These are phyloP conservation scores for Dicerorhinus sumatrensis DNA, from an alignment of 2,113 vertebrate species.

Conservation along the genomic window DNA sequence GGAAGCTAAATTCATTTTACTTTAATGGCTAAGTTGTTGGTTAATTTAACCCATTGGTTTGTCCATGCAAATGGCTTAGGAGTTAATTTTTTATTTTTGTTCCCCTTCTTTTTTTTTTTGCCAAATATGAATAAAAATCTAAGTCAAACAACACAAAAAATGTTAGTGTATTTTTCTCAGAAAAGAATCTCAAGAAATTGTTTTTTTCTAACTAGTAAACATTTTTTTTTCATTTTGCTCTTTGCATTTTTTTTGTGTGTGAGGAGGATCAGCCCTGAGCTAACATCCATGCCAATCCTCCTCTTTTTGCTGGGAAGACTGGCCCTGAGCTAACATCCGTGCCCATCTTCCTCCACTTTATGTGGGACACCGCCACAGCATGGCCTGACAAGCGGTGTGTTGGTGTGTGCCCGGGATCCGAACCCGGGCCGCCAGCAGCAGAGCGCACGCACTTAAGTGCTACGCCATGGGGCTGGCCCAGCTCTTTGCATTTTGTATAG, in stretches of 20 bases:
- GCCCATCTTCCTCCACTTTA: no score
- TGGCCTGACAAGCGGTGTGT: no score
- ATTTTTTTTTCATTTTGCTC: background rate
- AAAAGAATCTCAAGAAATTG: background rate
- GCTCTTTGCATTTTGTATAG: background rate
- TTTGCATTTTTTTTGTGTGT: background rate
- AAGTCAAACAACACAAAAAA: background rate
- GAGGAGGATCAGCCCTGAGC: no score
- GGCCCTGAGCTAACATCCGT: no score
- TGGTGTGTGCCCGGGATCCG: no score
- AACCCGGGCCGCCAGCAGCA: no score
- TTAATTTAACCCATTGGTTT: background rate
- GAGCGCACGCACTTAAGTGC: no score
- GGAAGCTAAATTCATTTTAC: background rate
- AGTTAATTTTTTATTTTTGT: background rate
- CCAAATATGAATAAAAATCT: background rate
- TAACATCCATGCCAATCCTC: no score
- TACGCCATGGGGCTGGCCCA: no score
- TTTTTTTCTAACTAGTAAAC: background rate
- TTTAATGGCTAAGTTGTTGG: background rate
- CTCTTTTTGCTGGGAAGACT: no score
- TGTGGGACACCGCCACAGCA: no score
- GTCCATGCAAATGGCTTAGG: background rate
- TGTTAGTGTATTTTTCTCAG: background rate
- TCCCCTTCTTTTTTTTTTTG: rapidly evolving